Base-by-base conservation (phyloP, 2,113 vertebrate genomes). In the Anseranas semipalmata region DNA sequence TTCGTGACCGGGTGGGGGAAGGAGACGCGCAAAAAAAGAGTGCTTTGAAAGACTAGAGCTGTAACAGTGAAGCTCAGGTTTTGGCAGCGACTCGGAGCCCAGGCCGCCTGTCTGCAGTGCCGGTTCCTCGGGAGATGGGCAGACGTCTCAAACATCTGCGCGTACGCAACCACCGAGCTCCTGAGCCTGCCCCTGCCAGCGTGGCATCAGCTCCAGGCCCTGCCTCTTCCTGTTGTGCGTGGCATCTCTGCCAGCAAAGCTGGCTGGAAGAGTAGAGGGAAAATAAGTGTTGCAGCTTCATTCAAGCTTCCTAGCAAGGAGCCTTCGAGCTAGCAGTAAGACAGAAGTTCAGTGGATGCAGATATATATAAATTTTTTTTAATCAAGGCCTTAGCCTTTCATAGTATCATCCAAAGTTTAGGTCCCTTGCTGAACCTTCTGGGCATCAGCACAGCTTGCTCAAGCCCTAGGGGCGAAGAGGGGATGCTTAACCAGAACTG, bases 251-350 rank as follows among this genome's bases (percentile, higher is more conserved):
- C 60, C 75, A 50, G 79, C 12, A 6, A 39, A 0, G 18, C 75
- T 55, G 68, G 52, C 79, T 92, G 84, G 84, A 95, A 95, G 74
- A 87, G 67, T 39, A 63, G 13, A 79, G 39, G 91, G 71, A 89
- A 92, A 95, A 52, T 41, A 24, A 72, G 48, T 9, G 39, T 66
- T 41, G n/a, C 28, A 68, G 66, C 87, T 90, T 68, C 43, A 25
- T 58, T 88, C 66, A 21, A 8, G n/a, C 33, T 50, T 41, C 59
- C 45, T 90, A 84, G 79, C 88, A 84, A 88, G 80, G 86, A 79
- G 30, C 37, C 33, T 8, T 76, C 2, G 0, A 4, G 56, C 46
- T 81, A 52, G 30, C 65, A 65, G 28, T 48, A n/a, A 89, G 63
- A 19, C 70, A 78, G 76, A 92, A 93, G 52, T 74, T 81, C 52